Evolutionary conservation across 1,140 invertebrate species (phyloP).

Genomic region (Drosophila yakuba): DNA sequence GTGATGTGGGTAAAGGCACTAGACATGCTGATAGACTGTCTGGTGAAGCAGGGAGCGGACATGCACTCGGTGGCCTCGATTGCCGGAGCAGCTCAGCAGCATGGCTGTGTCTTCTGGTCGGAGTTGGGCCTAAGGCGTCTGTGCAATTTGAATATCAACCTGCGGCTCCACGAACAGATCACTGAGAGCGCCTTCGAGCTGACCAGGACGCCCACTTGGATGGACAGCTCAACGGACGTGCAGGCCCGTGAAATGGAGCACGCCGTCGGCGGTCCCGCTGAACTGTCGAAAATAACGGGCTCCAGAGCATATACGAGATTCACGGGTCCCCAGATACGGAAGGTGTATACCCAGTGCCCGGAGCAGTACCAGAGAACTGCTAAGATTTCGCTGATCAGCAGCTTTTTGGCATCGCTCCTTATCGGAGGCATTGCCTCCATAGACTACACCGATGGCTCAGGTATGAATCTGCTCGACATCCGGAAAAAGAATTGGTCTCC

Average conservation of each 20-base stretch:
- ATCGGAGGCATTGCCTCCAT: slow-evolving; percentile 95
- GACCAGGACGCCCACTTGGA: slow-evolving; percentile 94
- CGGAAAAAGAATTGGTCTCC: slow-evolving; percentile 90
- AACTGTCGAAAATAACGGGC: slow-evolving; percentile 94
- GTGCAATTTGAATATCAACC: slow-evolving; percentile 87
- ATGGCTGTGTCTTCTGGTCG: slow-evolving; percentile 97
- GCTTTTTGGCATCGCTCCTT: slow-evolving; percentile 94
- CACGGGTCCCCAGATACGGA: slow-evolving; percentile 96
- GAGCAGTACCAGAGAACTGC: slow-evolving; percentile 92
- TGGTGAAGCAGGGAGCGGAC: slow-evolving; percentile 92
- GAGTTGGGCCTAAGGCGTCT: slow-evolving; percentile 89
- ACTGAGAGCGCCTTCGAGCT: slow-evolving; percentile 89
- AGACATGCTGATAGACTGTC: slow-evolving; percentile 93
- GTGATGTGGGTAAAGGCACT: slow-evolving; percentile 98
- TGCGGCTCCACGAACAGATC: slow-evolving; percentile 94
- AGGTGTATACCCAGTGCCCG: slow-evolving; percentile 89
- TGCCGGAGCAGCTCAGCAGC: slow-evolving; percentile 97
- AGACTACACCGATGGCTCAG: slow-evolving; percentile 95
- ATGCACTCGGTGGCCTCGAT: slow-evolving; percentile 92
- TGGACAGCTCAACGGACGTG: slow-evolving; percentile 94
- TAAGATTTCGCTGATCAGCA: slow-evolving; percentile 96
- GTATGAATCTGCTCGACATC: slow-evolving; percentile 98
- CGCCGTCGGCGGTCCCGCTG: slow-evolving; percentile 90
- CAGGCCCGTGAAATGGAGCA: slow-evolving; percentile 92
- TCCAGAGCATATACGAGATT: slow-evolving; percentile 96